Evolutionary conservation across 37 sponge, comb jelly and placozoan species (phyloP).

Genomic region (Aphrocallistes beatrix): DNA sequence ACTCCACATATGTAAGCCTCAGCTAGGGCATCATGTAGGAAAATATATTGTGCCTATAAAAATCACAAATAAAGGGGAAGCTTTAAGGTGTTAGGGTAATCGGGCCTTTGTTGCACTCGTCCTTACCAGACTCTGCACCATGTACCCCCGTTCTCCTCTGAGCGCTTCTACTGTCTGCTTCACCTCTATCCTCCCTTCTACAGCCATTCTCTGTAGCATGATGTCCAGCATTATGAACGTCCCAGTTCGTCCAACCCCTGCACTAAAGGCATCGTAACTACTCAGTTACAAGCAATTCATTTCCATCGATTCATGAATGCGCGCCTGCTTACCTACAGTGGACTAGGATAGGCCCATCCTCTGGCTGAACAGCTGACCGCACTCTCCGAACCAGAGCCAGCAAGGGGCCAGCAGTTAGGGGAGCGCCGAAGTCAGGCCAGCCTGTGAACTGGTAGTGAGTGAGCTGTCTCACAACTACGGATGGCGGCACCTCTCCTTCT

Average conservation of each 20-base stretch:
- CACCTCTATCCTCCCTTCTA: neutral
- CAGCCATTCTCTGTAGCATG: slow-evolving; percentile 2
- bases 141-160: slow-evolving; percentile 1
- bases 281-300: no score
- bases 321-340: neutral
- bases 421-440: slow-evolving; percentile 2
- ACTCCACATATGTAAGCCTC: neutral
- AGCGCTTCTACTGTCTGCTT: neutral
- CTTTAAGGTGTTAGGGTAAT: neutral
- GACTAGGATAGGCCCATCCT: neutral
- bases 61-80: neutral
- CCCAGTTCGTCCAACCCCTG: neutral
- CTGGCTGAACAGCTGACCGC: neutral
- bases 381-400: neutral
- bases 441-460: slow-evolving; percentile 5
- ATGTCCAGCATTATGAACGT: slow-evolving; percentile 16
- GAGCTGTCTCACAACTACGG: neutral
- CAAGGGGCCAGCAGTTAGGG: neutral
- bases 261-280: no score
- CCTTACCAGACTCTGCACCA: neutral
- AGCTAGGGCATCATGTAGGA: neutral
- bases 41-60: neutral
- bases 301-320: no score
- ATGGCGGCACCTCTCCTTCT: neutral
- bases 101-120: no score